A percentile compares a stretch with the other conserved stretches of the same genome.
These are phyloP conservation scores for Amphiprion ocellaris DNA, from an alignment of 2,113 vertebrate species.

Conservation along the genomic window DNA sequence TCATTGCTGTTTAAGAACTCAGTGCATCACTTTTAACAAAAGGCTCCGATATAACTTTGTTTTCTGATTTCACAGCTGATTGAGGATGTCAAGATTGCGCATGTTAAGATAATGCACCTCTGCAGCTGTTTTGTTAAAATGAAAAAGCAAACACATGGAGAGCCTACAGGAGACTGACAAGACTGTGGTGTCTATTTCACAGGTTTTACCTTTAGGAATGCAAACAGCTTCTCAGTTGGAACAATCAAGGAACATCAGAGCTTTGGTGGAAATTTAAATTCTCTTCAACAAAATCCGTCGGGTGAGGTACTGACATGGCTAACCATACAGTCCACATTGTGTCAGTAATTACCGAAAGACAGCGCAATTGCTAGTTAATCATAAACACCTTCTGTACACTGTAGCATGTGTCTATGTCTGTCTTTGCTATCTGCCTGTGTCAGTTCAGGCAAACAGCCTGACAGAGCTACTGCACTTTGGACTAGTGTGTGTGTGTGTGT, in stretches of 20 bases:
- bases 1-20: not conserved
- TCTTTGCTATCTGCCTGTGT: slow-evolving; percentile 36
- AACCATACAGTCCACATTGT: not conserved
- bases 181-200: slow-evolving; percentile 42
- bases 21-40: not conserved
- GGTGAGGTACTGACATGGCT: not conserved
- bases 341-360: slow-evolving; percentile 12
- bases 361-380: slow-evolving; percentile 64
- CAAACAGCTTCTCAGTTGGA: slow-evolving; percentile 29
- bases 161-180: slow-evolving; percentile 12
- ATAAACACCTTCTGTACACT: slow-evolving; percentile 63
- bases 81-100: not conserved
- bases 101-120: slow-evolving; percentile 36
- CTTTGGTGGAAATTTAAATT: not conserved
- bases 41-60: not conserved
- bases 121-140: slow-evolving; percentile 36
- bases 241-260: not conserved
- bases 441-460: slow-evolving; percentile 2
- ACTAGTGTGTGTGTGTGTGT: slow-evolving; percentile 21
- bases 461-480: slow-evolving; percentile 63
- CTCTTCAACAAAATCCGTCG: not conserved
- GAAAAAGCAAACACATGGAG: slow-evolving; percentile 28
- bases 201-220: slow-evolving; percentile 50
- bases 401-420: slow-evolving; percentile 27
- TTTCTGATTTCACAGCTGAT: not conserved